Evolutionary conservation across 2,797 vertebrate genomes (phyloP).

Genomic region (Acrocephalus scirpaceus): DNA sequence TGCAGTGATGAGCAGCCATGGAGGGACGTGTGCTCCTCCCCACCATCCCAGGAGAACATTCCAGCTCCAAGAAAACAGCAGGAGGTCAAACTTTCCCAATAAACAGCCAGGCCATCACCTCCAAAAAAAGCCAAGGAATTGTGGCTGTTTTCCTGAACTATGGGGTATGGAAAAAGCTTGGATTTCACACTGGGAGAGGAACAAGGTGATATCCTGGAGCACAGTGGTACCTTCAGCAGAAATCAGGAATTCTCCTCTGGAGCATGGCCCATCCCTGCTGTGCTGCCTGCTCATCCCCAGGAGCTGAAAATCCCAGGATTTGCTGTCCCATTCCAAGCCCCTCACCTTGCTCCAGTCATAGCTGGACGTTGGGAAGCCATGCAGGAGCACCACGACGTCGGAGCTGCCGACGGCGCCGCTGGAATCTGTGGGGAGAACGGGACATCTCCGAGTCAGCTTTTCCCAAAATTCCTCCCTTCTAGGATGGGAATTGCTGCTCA

Average conservation of each 20-base stretch:
- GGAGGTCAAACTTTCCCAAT: not conserved
- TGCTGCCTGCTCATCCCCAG: not conserved
- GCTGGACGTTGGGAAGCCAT: constrained; percentile 95
- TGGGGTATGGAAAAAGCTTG: not conserved
- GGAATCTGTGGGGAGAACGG: constrained; percentile 78
- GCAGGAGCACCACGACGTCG: constrained; percentile 87
- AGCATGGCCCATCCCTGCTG: not conserved
- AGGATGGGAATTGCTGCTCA: fast-evolving
- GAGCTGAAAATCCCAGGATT: not conserved
- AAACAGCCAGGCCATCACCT: not conserved
- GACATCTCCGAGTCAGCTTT: not conserved
- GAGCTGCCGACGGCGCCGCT: constrained; percentile 87
- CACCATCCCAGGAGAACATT: not conserved
- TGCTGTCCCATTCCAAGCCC: fast-evolving
- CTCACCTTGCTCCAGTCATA: constrained; percentile 95
- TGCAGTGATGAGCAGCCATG: fast-evolving
- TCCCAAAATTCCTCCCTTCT: not conserved
- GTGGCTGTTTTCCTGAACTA: not conserved
- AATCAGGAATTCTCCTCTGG: not conserved
- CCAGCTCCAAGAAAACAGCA: not conserved
- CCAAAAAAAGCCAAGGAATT: fast-evolving
- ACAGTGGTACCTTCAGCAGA: not conserved
- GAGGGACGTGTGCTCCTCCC: fast-evolving
- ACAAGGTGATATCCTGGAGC: fast-evolving
- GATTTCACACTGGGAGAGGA: not conserved